phyloP scores from a whole-genome alignment of 2,113 vertebrate genomes.

The Chaetodon auriga region DNA sequence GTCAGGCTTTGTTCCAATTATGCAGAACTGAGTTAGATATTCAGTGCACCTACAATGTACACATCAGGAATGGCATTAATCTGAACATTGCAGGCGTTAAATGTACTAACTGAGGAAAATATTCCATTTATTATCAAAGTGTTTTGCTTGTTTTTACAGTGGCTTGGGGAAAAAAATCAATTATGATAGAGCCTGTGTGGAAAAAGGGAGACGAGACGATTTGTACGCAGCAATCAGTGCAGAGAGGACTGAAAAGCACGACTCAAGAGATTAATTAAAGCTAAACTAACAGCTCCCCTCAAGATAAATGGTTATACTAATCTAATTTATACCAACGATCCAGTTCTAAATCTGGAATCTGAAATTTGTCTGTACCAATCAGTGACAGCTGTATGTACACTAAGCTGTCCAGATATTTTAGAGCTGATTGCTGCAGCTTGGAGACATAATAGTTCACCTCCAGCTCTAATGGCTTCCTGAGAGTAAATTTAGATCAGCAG shows the following conservation, averaged over 20 bases:
- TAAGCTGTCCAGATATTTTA: slow-evolving; percentile 36
- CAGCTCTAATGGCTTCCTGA: slow-evolving; percentile 44
- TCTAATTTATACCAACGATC: slow-evolving; percentile 34
- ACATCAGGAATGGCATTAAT: slow-evolving; percentile 5
- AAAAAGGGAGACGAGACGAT: slow-evolving; percentile 19
- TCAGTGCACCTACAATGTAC: not conserved
- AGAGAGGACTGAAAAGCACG: slow-evolving; percentile 32
- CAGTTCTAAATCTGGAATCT: slow-evolving; percentile 41
- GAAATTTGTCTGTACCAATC: slow-evolving; percentile 10
- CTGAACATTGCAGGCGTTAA: not conserved
- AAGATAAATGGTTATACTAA: slow-evolving; percentile 36
- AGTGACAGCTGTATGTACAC: slow-evolving; percentile 6
- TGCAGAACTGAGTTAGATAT: not conserved
- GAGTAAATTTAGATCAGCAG: slow-evolving; percentile 51
- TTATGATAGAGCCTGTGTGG: slow-evolving; percentile 15
- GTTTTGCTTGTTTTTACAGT: slow-evolving; percentile 20
- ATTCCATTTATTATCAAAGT: slow-evolving; percentile 37
- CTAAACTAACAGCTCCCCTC: slow-evolving; percentile 36
- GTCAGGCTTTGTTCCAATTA: slow-evolving; percentile 29
- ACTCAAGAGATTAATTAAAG: slow-evolving; percentile 51
- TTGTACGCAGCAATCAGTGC: slow-evolving; percentile 38
- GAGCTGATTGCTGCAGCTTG: slow-evolving; percentile 31
- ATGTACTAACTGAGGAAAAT: slow-evolving; percentile 6
- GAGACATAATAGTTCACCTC: slow-evolving; percentile 42
- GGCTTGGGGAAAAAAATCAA: slow-evolving; percentile 26